phyloP scores from a whole-genome alignment of 1,140 invertebrate species.

The Dendroctonus ponderosae region DNA sequence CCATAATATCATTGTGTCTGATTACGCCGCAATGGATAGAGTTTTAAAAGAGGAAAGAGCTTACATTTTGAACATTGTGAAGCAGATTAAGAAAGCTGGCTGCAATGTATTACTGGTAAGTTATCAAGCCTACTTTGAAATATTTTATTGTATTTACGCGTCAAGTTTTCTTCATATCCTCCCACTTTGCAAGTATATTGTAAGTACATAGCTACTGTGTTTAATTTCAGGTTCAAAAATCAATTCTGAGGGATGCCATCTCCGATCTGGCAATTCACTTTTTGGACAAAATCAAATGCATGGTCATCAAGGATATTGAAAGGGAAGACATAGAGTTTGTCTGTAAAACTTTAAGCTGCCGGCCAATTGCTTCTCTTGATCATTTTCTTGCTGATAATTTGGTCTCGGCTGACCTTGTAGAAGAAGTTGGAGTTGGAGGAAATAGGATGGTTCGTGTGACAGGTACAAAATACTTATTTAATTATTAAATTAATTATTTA shows the following conservation, averaged over 20 bases:
- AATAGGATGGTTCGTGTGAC: slow-evolving; percentile 91
- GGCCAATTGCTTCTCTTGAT: slow-evolving; percentile 97
- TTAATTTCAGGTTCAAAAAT: slow-evolving; percentile 74
- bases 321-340: slow-evolving; percentile 97
- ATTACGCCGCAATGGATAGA: slow-evolving; percentile 98
- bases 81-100: slow-evolving; percentile 97
- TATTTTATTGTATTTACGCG: too few relatives aligned
- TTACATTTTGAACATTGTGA: slow-evolving; percentile 98
- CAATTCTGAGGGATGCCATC: slow-evolving; percentile 95
- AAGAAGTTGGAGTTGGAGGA: slow-evolving; percentile 87
- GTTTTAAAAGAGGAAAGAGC: slow-evolving; percentile 97
- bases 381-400: slow-evolving; percentile 94
- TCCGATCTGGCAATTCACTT: slow-evolving; percentile 97
- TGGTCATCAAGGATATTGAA: slow-evolving; percentile 98
- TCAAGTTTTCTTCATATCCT: too few relatives aligned
- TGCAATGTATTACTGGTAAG: slow-evolving; percentile 94
- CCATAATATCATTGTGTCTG: slow-evolving; percentile 95
- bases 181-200: background rate
- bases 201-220: background rate
- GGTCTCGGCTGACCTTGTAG: slow-evolving; percentile 89
- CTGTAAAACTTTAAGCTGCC: slow-evolving; percentile 91
- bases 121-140: background rate
- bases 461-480: slow-evolving; percentile 32
- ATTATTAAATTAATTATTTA: background rate
- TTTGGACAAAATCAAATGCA: slow-evolving; percentile 98